Evolutionary conservation across 2,888 invertebrate genomes (phyloP).

Genomic region (Machimus atricapillus): DNA sequence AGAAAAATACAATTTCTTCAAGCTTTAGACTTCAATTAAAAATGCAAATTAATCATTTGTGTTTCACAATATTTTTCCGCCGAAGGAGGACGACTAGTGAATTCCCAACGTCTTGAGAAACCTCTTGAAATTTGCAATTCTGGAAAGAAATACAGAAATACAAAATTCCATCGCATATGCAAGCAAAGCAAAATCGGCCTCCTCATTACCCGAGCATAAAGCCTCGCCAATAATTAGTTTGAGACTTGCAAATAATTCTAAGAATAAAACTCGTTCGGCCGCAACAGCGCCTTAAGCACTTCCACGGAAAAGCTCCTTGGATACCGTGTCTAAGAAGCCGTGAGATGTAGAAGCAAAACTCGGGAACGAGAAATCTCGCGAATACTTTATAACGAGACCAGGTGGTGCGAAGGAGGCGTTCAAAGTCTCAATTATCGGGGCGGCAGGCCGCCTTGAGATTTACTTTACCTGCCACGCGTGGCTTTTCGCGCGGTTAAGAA

Average conservation of each 20-base stretch:
- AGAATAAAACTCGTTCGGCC: background rate
- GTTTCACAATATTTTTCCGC: background rate
- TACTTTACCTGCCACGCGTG: background rate
- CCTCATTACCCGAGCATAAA: background rate
- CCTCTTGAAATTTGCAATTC: background rate
- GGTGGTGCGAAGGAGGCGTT: slow-evolving; percentile 7
- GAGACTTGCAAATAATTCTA: background rate
- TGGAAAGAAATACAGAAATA: background rate
- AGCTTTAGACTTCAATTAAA: background rate
- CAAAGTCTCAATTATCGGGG: background rate
- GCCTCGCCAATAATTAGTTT: background rate
- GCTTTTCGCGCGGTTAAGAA: background rate
- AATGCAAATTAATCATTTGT: background rate
- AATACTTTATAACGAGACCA: background rate
- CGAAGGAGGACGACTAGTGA: background rate
- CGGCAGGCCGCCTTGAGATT: background rate
- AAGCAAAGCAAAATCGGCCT: background rate
- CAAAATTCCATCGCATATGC: background rate
- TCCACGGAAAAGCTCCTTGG: background rate
- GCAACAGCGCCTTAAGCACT: background rate
- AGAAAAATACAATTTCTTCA: background rate
- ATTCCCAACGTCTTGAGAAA: background rate
- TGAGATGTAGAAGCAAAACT: background rate
- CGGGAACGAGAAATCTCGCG: background rate
- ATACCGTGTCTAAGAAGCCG: background rate